Conservation (phyloP, 2,888 invertebrate species). For the Prenolepis imparis region DNA sequence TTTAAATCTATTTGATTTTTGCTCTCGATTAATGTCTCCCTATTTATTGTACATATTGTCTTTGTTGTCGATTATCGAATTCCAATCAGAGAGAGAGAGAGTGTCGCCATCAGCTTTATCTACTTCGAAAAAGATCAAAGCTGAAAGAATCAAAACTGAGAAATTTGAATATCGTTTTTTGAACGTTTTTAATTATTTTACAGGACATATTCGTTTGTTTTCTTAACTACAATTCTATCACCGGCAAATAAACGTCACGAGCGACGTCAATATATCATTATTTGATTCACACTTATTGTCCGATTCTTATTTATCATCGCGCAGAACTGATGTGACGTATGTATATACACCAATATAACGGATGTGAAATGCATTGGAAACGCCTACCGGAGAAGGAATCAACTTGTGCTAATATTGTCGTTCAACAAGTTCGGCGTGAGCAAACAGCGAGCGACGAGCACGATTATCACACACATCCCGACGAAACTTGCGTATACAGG, state of each 20-base stretch:
- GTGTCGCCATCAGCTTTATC: not conserved
- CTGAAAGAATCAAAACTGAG: not conserved
- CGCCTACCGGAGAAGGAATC: conserved; percentile 7
- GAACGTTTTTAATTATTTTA: not conserved
- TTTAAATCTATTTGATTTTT: not conserved
- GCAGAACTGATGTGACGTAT: conserved; percentile 17
- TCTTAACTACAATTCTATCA: not conserved
- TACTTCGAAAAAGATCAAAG: not conserved
- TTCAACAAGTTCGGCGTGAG: conserved; percentile 42
- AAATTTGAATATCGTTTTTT: not conserved
- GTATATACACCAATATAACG: not conserved
- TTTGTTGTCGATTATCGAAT: not conserved
- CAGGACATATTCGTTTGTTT: not conserved
- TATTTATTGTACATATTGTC: not conserved
- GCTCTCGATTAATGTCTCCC: not conserved
- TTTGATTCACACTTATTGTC: conserved; percentile 35
- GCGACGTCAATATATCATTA: conserved; percentile 39
- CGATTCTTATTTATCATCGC: conserved; percentile 24
- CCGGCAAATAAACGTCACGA: not conserved
- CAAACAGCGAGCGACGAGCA: conserved; percentile 18
- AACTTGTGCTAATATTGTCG: conserved; percentile 42
- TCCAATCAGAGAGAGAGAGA: too few relatives aligned
- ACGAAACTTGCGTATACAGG: conserved; percentile 1
- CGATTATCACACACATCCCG: conserved; percentile 17
- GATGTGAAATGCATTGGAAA: conserved; percentile 27